Percentiles rank a stretch among this genome's conserved stretches.
phyloP scores from a whole-genome alignment of 2,797 vertebrate genomes.

The Lithobates pipiens region DNA sequence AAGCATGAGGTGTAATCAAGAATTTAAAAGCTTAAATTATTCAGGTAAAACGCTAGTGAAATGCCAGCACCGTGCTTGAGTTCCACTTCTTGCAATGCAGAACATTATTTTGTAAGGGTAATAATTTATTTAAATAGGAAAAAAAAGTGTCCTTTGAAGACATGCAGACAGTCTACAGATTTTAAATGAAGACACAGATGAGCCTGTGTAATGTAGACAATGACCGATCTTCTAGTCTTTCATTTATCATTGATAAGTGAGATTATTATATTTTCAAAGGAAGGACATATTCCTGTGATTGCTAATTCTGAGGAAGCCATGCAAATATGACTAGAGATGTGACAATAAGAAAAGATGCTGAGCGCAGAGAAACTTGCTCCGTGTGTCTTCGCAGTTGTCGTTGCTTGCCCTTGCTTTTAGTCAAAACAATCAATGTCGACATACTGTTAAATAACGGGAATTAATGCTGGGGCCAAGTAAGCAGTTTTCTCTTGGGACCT shows the following conservation, averaged over 20 bases:
- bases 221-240: constrained; percentile 38
- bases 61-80: constrained; percentile 54
- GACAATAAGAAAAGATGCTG: constrained; percentile 30
- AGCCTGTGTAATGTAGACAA: constrained; percentile 56
- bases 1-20: constrained; percentile 62
- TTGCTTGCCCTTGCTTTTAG: constrained; percentile 56
- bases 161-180: constrained; percentile 51
- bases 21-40: constrained; percentile 63
- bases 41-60: constrained; percentile 55
- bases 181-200: constrained; percentile 54
- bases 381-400: constrained; percentile 43
- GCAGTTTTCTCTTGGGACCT: constrained; percentile 54
- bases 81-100: constrained; percentile 52
- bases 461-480: constrained; percentile 58
- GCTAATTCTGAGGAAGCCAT: constrained; percentile 46
- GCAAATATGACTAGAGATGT: constrained; percentile 26
- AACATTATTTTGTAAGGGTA: constrained; percentile 60
- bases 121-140: constrained; percentile 62
- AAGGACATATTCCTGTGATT: constrained; percentile 57
- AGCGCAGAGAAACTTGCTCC: constrained; percentile 26
- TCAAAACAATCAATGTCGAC: constrained; percentile 55
- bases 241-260: constrained; percentile 51
- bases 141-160: constrained; percentile 60
- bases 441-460: constrained; percentile 65
- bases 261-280: constrained; percentile 57